These are phyloP conservation scores for Scleropages formosus DNA, from an alignment of 2,797 vertebrate species.

Conservation along the genomic window DNA sequence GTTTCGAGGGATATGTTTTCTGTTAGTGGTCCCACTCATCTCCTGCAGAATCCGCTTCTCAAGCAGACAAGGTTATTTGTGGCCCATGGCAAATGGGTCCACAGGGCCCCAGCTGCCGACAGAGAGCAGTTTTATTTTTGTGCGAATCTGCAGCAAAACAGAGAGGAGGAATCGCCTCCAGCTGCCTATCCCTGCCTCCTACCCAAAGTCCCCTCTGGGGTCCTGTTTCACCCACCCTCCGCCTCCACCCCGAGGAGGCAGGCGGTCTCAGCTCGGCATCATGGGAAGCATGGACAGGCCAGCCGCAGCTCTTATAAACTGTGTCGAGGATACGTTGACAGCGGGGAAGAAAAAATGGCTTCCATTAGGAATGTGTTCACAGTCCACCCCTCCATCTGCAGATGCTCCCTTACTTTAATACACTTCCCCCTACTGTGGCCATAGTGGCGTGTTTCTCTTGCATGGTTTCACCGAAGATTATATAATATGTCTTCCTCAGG, in stretches of 20 bases:
- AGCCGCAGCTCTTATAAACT: slow-evolving; percentile 56
- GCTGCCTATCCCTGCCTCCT: slow-evolving; percentile 51
- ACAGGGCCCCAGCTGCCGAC: slow-evolving; percentile 38
- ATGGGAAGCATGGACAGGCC: neutral
- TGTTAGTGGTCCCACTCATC: slow-evolving; percentile 29
- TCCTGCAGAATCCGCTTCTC: slow-evolving; percentile 21
- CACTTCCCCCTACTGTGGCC: neutral
- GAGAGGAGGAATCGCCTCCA: slow-evolving; percentile 47
- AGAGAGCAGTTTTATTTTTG: slow-evolving; percentile 51
- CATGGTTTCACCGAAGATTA: neutral
- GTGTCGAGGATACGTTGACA: slow-evolving; percentile 48
- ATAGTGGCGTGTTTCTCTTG: neutral
- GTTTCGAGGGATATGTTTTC: slow-evolving; percentile 14
- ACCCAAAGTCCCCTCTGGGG: slow-evolving; percentile 44
- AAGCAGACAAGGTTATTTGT: slow-evolving; percentile 34
- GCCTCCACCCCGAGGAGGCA: neutral
- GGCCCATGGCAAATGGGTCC: slow-evolving; percentile 45
- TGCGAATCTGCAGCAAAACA: slow-evolving; percentile 52
- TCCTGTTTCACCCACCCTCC: slow-evolving; percentile 17
- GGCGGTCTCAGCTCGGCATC: neutral
- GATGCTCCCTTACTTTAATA: slow-evolving; percentile 33
- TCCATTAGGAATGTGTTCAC: slow-evolving; percentile 25
- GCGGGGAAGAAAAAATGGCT: neutral
- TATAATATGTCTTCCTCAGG: neutral
- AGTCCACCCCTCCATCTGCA: slow-evolving; percentile 68